phyloP scores from a whole-genome alignment of 2,797 vertebrate species.

The Malurus leucopterus region DNA sequence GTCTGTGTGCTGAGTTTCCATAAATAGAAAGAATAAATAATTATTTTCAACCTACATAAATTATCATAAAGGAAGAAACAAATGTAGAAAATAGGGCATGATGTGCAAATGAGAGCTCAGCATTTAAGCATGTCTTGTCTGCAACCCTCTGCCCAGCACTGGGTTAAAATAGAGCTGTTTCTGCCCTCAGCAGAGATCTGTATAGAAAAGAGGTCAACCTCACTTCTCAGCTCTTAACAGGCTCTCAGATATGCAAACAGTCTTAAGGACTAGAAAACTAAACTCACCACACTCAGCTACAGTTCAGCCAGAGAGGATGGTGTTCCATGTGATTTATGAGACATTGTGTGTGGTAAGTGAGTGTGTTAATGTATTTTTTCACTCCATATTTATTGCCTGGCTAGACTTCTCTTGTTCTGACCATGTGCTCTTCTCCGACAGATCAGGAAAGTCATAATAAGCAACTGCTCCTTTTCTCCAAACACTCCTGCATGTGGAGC shows the following conservation, averaged over 20 bases:
- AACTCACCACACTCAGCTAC: not conserved
- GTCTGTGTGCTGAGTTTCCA: not conserved
- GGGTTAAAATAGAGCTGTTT: not conserved
- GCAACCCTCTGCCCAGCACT: not conserved
- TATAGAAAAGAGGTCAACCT: not conserved
- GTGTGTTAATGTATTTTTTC: conserved; percentile 18
- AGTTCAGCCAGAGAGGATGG: not conserved
- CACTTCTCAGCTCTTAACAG: not conserved
- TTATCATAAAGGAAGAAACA: not conserved
- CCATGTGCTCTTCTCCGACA: not conserved
- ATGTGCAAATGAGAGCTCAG: not conserved
- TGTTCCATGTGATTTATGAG: conserved; percentile 12
- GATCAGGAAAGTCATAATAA: conserved; percentile 40
- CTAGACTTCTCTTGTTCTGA: not conserved
- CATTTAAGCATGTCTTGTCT: not conserved
- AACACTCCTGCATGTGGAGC: conserved; percentile 32
- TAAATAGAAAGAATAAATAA: not conserved
- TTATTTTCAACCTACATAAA: not conserved
- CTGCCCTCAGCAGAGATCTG: not conserved
- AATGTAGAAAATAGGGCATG: not conserved
- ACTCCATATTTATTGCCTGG: conserved; percentile 15
- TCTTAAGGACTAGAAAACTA: not conserved
- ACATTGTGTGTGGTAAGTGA: conserved; percentile 28
- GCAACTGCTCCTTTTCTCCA: conserved; percentile 47
- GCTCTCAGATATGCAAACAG: not conserved